phyloP scores from a whole-genome alignment of 2,797 vertebrate genomes.

The Chloroceryle inda region DNA sequence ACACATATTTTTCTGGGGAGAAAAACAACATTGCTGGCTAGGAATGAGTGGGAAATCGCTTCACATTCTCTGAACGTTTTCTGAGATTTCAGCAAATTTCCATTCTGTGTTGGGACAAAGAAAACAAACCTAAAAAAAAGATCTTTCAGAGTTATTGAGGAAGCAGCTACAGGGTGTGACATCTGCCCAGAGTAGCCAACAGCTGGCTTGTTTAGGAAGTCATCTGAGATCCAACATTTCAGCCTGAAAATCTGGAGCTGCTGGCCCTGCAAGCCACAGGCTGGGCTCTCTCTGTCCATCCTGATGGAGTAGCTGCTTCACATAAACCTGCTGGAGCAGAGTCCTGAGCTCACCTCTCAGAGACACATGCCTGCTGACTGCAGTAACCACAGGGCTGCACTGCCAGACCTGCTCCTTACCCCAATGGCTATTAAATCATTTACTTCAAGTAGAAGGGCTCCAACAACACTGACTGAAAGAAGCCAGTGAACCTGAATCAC shows the following conservation, averaged over 20 bases:
- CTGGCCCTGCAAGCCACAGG: neutral
- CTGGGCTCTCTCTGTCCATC: neutral
- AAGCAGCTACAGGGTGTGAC: neutral
- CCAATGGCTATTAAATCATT: neutral
- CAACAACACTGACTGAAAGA: conserved; percentile 26
- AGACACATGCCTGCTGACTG: neutral
- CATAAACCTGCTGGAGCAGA: neutral
- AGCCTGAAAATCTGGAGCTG: neutral
- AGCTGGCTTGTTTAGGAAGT: neutral
- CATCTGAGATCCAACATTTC: neutral
- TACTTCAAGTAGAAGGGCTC: conserved; percentile 16
- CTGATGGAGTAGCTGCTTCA: neutral
- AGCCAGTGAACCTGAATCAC: conserved; percentile 21
- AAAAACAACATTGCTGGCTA: conserved; percentile 57
- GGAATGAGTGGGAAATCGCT: conserved; percentile 61
- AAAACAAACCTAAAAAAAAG: neutral
- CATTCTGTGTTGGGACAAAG: conserved; percentile 58
- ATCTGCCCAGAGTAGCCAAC: neutral
- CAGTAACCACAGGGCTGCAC: neutral
- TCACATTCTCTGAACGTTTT: conserved; percentile 56
- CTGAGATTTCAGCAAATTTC: conserved; percentile 66
- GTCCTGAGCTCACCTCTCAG: conserved; percentile 16
- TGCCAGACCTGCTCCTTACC: neutral
- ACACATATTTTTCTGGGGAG: conserved; percentile 59
- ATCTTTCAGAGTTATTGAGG: conserved; percentile 17